A percentile compares a stretch with the other conserved stretches of the same genome.
These are phyloP conservation scores for Mnemiopsis leidyi DNA, from an alignment of 37 sponge, comb jelly and placozoan genomes.

Conservation along the genomic window DNA sequence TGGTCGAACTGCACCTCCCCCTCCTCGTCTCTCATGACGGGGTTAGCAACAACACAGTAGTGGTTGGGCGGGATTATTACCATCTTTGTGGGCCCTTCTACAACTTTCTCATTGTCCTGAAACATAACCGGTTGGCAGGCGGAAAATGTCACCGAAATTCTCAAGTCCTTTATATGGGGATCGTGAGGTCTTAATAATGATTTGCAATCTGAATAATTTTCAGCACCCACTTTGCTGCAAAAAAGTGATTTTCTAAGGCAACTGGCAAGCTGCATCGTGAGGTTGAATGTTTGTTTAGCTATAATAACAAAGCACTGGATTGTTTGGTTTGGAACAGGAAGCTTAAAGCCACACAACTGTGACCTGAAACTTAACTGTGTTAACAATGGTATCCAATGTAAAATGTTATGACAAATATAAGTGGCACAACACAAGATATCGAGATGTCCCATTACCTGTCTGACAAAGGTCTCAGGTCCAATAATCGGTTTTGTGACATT, in stretches of 20 bases:
- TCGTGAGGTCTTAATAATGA: too few relatives aligned
- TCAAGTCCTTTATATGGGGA: too few relatives aligned
- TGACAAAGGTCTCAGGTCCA: slow-evolving; percentile 95
- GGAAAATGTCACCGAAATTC: too few relatives aligned
- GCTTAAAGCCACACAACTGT: too few relatives aligned
- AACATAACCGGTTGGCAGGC: not conserved
- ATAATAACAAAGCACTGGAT: not conserved
- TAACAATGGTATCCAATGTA: not conserved
- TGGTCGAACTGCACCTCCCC: slow-evolving; percentile 74
- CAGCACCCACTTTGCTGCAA: too few relatives aligned
- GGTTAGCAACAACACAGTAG: slow-evolving; percentile 99
- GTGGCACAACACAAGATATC: not conserved
- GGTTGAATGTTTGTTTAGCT: not conserved
- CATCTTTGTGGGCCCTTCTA: slow-evolving; percentile 98
- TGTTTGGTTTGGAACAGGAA: not conserved
- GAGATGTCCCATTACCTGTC: slow-evolving; percentile 72
- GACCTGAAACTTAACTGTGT: too few relatives aligned
- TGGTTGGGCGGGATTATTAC: slow-evolving; percentile 94
- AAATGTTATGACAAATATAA: not conserved
- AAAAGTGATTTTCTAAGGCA: too few relatives aligned
- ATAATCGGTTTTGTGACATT: slow-evolving; percentile 86
- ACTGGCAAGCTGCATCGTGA: too few relatives aligned
- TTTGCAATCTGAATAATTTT: too few relatives aligned
- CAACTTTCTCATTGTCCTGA: slow-evolving; percentile 97
- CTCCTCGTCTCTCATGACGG: slow-evolving; percentile 79